These are phyloP conservation scores for Oxystoma pomonae DNA, from an alignment of 2,888 invertebrate genomes.

Conservation along the genomic window DNA sequence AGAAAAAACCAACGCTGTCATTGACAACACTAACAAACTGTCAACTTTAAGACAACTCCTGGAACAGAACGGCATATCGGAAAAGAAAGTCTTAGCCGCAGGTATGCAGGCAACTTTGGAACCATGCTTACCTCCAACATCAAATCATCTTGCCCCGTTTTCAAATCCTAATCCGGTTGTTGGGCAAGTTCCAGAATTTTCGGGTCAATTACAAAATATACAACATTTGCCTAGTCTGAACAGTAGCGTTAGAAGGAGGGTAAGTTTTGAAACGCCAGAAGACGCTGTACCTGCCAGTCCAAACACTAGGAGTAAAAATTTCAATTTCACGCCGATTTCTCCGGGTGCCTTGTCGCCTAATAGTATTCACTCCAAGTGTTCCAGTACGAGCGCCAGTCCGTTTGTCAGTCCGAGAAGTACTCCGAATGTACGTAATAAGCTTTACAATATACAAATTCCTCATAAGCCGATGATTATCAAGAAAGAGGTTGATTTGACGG, in stretches of 20 bases:
- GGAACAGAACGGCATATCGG: constrained; percentile 45
- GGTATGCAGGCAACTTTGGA: constrained; percentile 4
- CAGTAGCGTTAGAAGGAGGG: constrained; percentile 45
- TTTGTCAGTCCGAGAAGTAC: constrained; percentile 75
- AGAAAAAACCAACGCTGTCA: constrained; percentile 20
- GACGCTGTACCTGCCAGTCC: constrained; percentile 62
- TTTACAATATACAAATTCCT: constrained; percentile 53
- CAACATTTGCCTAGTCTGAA: constrained; percentile 16
- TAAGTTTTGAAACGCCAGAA: constrained; percentile 55
- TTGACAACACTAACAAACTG: constrained; percentile 53
- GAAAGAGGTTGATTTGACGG: constrained; percentile 38
- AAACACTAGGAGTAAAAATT: constrained; percentile 72
- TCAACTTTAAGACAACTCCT: constrained; percentile 70
- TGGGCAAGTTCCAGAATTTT: constrained; percentile 16
- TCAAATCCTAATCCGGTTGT: constrained; percentile 11
- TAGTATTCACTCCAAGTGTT: constrained; percentile 54
- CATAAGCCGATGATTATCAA: constrained; percentile 35
- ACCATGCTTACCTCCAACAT: constrained; percentile 6
- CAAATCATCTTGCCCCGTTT: constrained; percentile 7
- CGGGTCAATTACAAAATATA: constrained; percentile 17
- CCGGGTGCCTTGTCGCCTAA: constrained; percentile 67
- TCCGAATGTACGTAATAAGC: constrained; percentile 64
- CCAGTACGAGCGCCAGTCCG: constrained; percentile 69
- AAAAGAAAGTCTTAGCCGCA: constrained; percentile 27
- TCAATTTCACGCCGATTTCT: constrained; percentile 83